Base-by-base conservation (phyloP, 2,888 invertebrate species). In the Drosophila cracens region DNA sequence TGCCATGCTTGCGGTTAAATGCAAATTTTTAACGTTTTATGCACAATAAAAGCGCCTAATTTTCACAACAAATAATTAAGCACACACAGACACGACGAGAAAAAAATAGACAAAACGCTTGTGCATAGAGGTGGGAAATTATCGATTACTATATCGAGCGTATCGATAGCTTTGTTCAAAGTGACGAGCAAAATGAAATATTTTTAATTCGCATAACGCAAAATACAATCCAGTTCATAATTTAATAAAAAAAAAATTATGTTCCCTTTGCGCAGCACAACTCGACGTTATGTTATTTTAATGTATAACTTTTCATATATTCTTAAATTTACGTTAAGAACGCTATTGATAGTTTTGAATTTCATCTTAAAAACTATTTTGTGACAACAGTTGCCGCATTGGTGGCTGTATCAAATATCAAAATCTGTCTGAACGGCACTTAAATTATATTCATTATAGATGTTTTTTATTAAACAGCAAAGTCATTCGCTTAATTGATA, bases 1-100 rank as follows among this genome's bases (percentile, higher is more conserved):
- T 94, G 97, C 97, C 97, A 97, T 97, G 93, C 70, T 87, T 76
- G 81, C 78, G 74, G 64, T 82, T 81, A 62, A 82, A 77, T 76
- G 77, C 78, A 84, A 90, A 71, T 82, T 87, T 73, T 64, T 16
- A 51, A 59, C 40, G 73, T 71, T 84, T 82, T 86, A 70, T 80
- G 75, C 82, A 84, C 85, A 86, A 83, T 79, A 82, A 90, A 83
- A 78, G 71, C 79, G 76, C 79, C 73, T 72, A 76, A 83, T 86
- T 86, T 76, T 81, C 80, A 79, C 83, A 91, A 82, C 80, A 89
- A 85, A 79, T 81, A 89, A 82, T 79, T 85, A 77, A 86, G 82
- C 85, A 90, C 90, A 88, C 79, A 78, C 81, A 84, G 87, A 83
- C 87, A 89, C 87, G 89, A 85, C 85, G 78, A 82, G 83, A 83